Conservation (phyloP, 2,797 vertebrate species). For the Lutjanus argentimaculatus region DNA sequence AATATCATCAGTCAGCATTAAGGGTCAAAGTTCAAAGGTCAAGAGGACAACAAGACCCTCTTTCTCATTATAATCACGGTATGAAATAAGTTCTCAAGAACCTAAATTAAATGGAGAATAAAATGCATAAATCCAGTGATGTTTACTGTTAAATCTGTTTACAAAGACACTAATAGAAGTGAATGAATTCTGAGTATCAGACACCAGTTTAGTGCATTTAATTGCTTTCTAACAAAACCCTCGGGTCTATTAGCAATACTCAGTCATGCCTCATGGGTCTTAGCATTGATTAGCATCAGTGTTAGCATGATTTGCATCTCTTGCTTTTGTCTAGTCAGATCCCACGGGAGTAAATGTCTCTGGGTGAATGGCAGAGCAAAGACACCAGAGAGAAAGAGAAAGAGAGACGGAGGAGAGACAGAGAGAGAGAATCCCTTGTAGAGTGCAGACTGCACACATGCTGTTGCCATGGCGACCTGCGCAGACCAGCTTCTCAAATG, state of each 20-base stretch:
- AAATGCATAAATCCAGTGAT: background rate
- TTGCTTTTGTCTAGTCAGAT: constrained; percentile 71
- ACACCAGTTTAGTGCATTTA: constrained; percentile 8
- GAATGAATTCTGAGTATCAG: background rate
- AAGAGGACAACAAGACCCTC: background rate
- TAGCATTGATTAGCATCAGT: constrained; percentile 57
- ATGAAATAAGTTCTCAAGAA: background rate
- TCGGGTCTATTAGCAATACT: constrained; percentile 5
- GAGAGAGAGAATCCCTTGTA: constrained; percentile 16
- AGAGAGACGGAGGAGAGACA: background rate
- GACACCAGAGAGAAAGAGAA: constrained; percentile 20
- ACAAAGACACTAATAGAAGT: background rate
- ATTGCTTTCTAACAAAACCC: constrained; percentile 26
- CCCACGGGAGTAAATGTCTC: constrained; percentile 63
- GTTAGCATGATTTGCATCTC: constrained; percentile 63
- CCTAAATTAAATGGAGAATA: background rate
- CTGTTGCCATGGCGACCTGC: constrained; percentile 76
- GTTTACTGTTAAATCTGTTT: background rate
- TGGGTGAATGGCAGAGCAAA: constrained; percentile 68
- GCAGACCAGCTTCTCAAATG: constrained; percentile 53
- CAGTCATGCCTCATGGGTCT: constrained; percentile 16
- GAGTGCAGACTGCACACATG: constrained; percentile 56
- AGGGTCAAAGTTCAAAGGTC: constrained; percentile 9
- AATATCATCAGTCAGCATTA: background rate
- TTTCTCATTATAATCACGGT: background rate